Percentiles rank a stretch among this genome's conserved stretches.
phyloP scores from a whole-genome alignment of 2,888 invertebrate species.

The Bellardia pandia region DNA sequence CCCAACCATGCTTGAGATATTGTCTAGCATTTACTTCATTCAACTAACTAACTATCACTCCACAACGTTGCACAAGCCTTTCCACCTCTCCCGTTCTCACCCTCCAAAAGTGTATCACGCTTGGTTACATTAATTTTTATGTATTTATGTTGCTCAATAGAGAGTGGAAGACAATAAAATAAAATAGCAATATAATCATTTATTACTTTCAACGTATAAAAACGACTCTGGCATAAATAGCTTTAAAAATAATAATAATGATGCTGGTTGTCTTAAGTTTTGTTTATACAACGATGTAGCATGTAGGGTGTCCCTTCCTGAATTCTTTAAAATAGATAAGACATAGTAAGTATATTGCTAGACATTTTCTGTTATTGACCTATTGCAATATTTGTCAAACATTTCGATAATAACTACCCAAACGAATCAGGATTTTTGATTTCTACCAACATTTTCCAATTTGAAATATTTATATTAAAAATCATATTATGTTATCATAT shows the following conservation, averaged over 20 bases:
- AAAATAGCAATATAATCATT: constrained; percentile 82
- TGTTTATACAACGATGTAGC: background rate
- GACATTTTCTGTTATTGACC: no score
- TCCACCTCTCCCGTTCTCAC: background rate
- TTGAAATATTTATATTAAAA: no score
- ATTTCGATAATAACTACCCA: no score
- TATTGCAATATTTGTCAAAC: no score
- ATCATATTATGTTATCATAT: no score
- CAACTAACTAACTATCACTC: constrained; percentile 7
- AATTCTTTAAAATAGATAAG: no score
- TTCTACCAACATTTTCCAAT: no score
- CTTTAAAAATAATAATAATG: constrained; percentile 19
- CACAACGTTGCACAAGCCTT: background rate
- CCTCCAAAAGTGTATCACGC: constrained; percentile 45
- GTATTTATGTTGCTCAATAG: constrained; percentile 78
- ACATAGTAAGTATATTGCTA: no score
- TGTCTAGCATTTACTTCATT: constrained; percentile 23
- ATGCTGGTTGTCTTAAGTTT: background rate
- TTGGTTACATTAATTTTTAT: constrained; percentile 52
- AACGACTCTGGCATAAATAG: constrained; percentile 17
- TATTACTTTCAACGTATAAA: constrained; percentile 72
- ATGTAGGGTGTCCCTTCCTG: background rate
- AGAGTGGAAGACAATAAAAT: constrained; percentile 81
- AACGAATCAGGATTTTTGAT: no score
- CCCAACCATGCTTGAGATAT: constrained; percentile 5